Conservation (phyloP, 64 coral and sea anemone genomes). For the Stylophora pistillata region DNA sequence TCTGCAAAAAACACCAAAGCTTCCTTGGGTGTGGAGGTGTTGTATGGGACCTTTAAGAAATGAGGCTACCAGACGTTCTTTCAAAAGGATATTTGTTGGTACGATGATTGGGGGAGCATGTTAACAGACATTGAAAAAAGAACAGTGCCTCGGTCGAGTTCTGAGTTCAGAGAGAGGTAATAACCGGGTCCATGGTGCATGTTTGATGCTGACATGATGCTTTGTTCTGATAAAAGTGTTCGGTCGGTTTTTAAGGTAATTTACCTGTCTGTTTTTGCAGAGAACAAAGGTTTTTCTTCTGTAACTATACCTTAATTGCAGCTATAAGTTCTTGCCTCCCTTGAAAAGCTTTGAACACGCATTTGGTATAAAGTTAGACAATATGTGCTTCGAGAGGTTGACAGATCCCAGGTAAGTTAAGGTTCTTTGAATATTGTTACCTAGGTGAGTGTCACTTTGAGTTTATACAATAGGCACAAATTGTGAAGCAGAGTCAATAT, state of each 20-base stretch:
- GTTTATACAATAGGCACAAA: too few relatives aligned
- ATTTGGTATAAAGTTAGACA: too few relatives aligned
- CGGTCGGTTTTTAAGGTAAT: too few relatives aligned
- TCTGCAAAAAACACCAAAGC: not conserved
- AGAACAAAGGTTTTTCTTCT: too few relatives aligned
- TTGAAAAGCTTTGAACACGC: too few relatives aligned
- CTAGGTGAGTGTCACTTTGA: too few relatives aligned
- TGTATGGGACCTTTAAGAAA: constrained; percentile 32
- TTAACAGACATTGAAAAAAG: constrained; percentile 24
- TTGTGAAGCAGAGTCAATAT: not conserved
- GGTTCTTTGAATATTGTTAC: too few relatives aligned
- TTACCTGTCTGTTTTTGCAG: too few relatives aligned
- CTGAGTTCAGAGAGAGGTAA: not conserved
- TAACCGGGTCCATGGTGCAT: not conserved
- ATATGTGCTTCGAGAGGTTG: too few relatives aligned
- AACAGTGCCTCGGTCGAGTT: not conserved
- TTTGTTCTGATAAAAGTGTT: not conserved
- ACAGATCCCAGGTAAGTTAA: too few relatives aligned
- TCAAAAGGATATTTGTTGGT: constrained; percentile 53
- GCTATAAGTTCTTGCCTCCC: too few relatives aligned
- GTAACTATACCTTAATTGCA: too few relatives aligned
- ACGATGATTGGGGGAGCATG: constrained; percentile 28
- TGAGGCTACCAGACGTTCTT: constrained; percentile 50
- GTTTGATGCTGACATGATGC: not conserved
- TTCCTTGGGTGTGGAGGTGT: constrained; percentile 29